Evolutionary conservation across 92 coral and sea anemone species (phyloP), one percentile per base, ranked within the genome.

Genomic region (Epizoanthus ramosus): DNA sequence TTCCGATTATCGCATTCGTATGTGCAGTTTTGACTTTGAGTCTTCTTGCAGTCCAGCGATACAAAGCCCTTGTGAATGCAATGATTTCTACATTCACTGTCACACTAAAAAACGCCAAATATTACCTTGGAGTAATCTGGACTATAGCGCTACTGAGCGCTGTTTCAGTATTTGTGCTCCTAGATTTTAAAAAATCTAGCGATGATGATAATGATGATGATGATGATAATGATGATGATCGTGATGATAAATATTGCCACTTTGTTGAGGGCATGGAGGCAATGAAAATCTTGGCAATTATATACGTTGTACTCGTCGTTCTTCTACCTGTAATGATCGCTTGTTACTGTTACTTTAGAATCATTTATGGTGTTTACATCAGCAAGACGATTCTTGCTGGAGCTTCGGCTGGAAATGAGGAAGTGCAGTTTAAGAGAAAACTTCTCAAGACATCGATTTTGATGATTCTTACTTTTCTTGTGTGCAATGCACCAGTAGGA

Each of bases 1-100:
- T 74, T 53, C 52, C 47, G 25, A 17, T 0, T 0, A 53, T 74
- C 31, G 17, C 66, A 54, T 74, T 53, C 14, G 16, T 31, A 23
- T 74, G 61, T 33, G 14, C 80, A 25, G 35, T 74, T 45, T 28
- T 56, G 65, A 74, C 80, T 5, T 56, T 74, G 15, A 16, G 41
- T 74, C 45, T 74, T 2, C 56, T 74, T 8, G 80, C 80, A 57
- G 10, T 56, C 9, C 65, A 23, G 15, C 80, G 80, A 57, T 56
- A 56, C 17, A 31, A 24, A 8, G 80, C 80, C 5, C 66, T 74
- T 14, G 80, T 74, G 8, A 14, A 74, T 13, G 58, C 66, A 56
- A 23, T 74, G 47, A 21, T 5, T 31, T 33, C 45, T 22, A 23
- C 53, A 10, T 10, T 50, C 8, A 37, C 5, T 37, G 5, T 37